Evolutionary conservation across 1,140 invertebrate species (phyloP).

Genomic region (Drosophila willistoni): DNA sequence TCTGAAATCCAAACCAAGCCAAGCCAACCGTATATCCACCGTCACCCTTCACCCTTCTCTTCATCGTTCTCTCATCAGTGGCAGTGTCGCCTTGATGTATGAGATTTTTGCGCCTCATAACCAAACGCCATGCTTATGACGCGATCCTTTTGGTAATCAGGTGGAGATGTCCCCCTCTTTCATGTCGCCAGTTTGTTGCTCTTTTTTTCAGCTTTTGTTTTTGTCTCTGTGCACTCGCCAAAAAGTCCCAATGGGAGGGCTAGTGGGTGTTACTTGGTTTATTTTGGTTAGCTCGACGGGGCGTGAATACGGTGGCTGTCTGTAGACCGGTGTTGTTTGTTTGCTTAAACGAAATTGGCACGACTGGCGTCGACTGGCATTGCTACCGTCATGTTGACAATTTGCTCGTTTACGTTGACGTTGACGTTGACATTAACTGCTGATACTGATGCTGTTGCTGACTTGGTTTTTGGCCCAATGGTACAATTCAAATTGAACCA

Average conservation of each 20-base stretch:
- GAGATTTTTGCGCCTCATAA: constrained; percentile 80
- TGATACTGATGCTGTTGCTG: not conserved
- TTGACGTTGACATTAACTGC: constrained; percentile 58
- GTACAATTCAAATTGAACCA: constrained; percentile 64
- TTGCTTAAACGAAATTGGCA: constrained; percentile 74
- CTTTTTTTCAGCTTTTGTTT: constrained; percentile 18
- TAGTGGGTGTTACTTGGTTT: not conserved
- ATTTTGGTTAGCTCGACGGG: constrained; percentile 24
- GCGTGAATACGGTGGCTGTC: constrained; percentile 3
- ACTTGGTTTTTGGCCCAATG: constrained; percentile 57
- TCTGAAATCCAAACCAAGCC: constrained; percentile 18
- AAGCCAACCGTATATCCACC: constrained; percentile 8
- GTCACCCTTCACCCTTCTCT: not conserved
- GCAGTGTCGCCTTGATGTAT: constrained; percentile 73
- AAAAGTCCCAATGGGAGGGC: constrained; percentile 10
- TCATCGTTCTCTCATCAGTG: not conserved
- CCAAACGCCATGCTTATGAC: constrained; percentile 44
- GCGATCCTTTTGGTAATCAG: constrained; percentile 8
- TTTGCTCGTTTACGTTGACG: constrained; percentile 59
- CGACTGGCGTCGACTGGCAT: constrained; percentile 28
- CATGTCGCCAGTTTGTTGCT: constrained; percentile 23
- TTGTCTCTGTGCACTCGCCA: constrained; percentile 53
- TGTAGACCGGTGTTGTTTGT: constrained; percentile 48
- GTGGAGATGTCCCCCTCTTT: constrained; percentile 2
- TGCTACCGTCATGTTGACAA: constrained; percentile 67